Conservation (phyloP, 2,113 vertebrate genomes). For the rabbit (Oryctolagus cuniculus) region mOryCun1.1 NC_091441.1:101615001-101615500, state of each 20-base stretch:
- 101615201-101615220: slow-evolving; percentile 2
- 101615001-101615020: not conserved
- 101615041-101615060: not conserved
- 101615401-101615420: not conserved
- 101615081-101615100: not conserved
- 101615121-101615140: not conserved
- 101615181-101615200: not conserved
- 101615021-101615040: not conserved
- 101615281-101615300: not conserved
- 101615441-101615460: not conserved
- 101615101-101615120: not conserved
- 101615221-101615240: slow-evolving; percentile 1
- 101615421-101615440: not conserved
- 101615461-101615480: not conserved
- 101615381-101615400: not conserved
- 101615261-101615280: not conserved
- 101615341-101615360: not conserved
- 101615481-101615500: not conserved
- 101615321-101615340: not conserved
- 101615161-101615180: not conserved
- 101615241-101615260: not conserved
- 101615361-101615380: not conserved
- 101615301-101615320: not conserved
- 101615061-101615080: not conserved
- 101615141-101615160: not conserved